These are phyloP conservation scores for Paracentrotus lividus DNA, from an alignment of 53 echinoderm and acorn worm genomes.

Conservation along the genomic window DNA sequence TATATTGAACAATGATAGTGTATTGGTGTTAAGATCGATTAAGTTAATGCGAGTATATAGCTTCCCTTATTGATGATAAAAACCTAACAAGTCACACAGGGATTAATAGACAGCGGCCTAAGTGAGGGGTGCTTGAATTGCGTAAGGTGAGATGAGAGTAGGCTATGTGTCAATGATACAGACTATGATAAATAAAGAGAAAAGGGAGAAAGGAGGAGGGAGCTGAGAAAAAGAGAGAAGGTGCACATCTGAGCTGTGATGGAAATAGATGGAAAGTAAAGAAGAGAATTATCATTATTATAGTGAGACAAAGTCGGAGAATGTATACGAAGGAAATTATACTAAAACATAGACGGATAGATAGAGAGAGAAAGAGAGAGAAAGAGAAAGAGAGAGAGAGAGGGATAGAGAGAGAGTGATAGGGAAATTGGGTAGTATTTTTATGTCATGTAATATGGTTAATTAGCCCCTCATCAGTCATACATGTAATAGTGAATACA, in stretches of 20 bases:
- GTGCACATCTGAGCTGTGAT: too few species aligned
- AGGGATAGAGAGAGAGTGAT: too few species aligned
- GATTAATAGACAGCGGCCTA: conserved; percentile 15
- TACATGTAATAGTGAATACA: too few species aligned
- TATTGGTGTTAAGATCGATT: conserved; percentile 36
- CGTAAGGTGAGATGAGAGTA: background rate
- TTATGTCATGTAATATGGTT: too few species aligned
- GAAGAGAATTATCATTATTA: too few species aligned
- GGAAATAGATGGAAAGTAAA: too few species aligned
- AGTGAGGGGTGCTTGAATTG: conserved; percentile 15
- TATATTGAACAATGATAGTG: conserved; percentile 36
- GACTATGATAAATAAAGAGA: too few species aligned
- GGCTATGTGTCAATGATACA: background rate
- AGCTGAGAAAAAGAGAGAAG: background rate
- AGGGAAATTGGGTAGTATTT: too few species aligned
- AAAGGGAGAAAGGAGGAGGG: background rate
- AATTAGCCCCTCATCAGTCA: too few species aligned
- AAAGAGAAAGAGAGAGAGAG: conserved; percentile 22
- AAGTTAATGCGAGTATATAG: conserved; percentile 2
- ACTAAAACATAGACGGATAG: too few species aligned
- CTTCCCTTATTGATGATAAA: background rate
- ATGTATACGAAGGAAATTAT: too few species aligned
- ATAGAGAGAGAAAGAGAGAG: background rate
- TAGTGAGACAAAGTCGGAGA: too few species aligned
- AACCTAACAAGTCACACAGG: conserved; percentile 6